These are phyloP conservation scores for Poliocrania exsul DNA, from an alignment of 2,797 vertebrate species.

Conservation along the genomic window DNA sequence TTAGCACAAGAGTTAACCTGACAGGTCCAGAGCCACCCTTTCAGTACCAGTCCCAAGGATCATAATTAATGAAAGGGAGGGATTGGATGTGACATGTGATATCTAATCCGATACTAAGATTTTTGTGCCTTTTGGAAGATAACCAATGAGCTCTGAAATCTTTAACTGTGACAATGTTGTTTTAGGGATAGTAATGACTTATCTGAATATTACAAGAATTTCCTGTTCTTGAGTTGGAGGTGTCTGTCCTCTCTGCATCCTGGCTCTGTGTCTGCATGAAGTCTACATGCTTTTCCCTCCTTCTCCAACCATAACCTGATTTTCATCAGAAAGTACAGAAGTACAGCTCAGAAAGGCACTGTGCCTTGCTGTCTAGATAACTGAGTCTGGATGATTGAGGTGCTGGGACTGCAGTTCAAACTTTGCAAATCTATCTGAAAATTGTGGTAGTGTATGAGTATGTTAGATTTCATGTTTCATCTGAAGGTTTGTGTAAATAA, in stretches of 20 bases:
- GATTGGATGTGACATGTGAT: neutral
- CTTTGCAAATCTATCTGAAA: neutral
- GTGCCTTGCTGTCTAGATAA: neutral
- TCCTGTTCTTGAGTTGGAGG: neutral
- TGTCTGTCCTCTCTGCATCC: neutral
- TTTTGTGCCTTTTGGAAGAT: neutral
- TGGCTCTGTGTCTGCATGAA: neutral
- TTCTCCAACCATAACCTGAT: neutral
- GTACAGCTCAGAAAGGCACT: neutral
- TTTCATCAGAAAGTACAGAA: neutral
- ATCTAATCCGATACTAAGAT: neutral
- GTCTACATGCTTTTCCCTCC: neutral
- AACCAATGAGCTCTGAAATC: neutral
- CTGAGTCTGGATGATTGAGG: neutral
- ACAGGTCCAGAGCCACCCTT: neutral
- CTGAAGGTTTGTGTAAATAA: neutral
- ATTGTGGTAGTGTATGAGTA: neutral
- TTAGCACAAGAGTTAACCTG: neutral
- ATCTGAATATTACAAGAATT: neutral
- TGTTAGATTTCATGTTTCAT: neutral
- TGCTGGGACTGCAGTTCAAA: neutral
- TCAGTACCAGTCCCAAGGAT: neutral
- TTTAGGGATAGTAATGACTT: neutral
- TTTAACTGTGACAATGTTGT: neutral
- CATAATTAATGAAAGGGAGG: neutral